Conservation (phyloP, 2,888 invertebrate species). For the Hyles lineata region DNA sequence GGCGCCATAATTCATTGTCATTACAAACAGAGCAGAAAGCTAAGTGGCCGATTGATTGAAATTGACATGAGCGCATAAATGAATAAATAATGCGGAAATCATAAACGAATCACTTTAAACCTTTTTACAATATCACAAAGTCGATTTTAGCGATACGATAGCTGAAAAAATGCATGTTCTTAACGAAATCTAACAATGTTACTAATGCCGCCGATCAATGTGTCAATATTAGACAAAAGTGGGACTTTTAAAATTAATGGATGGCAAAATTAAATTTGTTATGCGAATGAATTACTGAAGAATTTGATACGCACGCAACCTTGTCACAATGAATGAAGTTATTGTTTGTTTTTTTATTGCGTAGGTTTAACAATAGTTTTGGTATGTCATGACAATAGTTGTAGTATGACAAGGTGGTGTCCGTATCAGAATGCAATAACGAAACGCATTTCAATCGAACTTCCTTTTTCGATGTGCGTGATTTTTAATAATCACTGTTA, state of each 20-base stretch:
- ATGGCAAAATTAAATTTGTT: slow-evolving; percentile 16
- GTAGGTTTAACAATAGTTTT: slow-evolving; percentile 3
- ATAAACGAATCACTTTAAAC: background rate
- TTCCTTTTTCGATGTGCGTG: slow-evolving; percentile 30
- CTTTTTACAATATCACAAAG: background rate
- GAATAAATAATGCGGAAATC: background rate
- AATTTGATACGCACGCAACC: slow-evolving; percentile 37
- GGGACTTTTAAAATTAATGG: background rate
- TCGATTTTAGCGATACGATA: background rate
- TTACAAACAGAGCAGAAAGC: slow-evolving; percentile 35
- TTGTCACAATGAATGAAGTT: slow-evolving; percentile 43
- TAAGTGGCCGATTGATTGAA: slow-evolving; percentile 40
- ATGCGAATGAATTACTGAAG: slow-evolving; percentile 16
- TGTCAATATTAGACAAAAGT: slow-evolving; percentile 20
- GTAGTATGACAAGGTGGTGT: slow-evolving; percentile 21
- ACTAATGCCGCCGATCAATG: slow-evolving; percentile 3
- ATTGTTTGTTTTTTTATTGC: slow-evolving; percentile 38
- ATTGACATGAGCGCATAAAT: slow-evolving; percentile 36
- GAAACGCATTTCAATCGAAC: slow-evolving; percentile 30
- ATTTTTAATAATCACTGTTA: background rate
- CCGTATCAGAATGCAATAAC: slow-evolving; percentile 31
- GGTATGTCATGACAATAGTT: slow-evolving; percentile 15
- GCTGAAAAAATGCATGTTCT: background rate
- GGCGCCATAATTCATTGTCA: slow-evolving; percentile 28
- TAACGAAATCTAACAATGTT: slow-evolving; percentile 20